Evolutionary conservation across 2,888 invertebrate species (phyloP), one percentile per base, ranked within the genome.

Genomic region (Acleris emargana): DNA sequence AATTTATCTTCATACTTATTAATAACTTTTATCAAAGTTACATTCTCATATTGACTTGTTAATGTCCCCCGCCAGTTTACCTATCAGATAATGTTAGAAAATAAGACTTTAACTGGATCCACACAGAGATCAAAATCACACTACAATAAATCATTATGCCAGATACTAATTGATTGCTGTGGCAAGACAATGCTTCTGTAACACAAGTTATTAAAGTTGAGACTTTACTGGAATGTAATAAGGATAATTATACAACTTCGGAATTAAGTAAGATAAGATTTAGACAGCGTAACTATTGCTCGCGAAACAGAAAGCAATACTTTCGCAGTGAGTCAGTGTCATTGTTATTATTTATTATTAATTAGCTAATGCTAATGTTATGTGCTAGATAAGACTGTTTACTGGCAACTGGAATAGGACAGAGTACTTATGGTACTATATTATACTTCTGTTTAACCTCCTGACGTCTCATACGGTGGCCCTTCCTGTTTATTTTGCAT

Each of bases 301-400:
- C 7, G 20, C 49, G 5, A 6, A 20, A 11, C 9, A 13, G 49
- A 49, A 49, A 49, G 49, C 20, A 49, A 20, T 20, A 45, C 45
- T 45, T 45, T 45, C n/a, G 45, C 17, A n/a, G 7, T 45, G 49
- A 49, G 49, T 49, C 49, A 49, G 17, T 17, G 16, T 45, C 45
- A n/a, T 17, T 49, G 18, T 20, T 49, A 20, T 49, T 49, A 49
- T 17, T 49, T 49, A 49, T 45, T 49, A 49, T 49, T 49, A 49
- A 49, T 49, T 20, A 49, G 49, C 49, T 20, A 49, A 49, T 49
- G 45, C 45, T n/a, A 45, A 45, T 45, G 17, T n/a, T 45, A 45
- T 17, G 16, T 45, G 45, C n/a, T 45, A 17, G n/a, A 45, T 45
- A 16, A 45, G 6, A 45, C n/a, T n/a, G 6, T n/a, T 45, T 45